A percentile compares a stretch with the other conserved stretches of the same genome.
Evolutionary conservation across 2,113 vertebrate genomes (phyloP).

Genomic region (Fulmarus glacialis): DNA sequence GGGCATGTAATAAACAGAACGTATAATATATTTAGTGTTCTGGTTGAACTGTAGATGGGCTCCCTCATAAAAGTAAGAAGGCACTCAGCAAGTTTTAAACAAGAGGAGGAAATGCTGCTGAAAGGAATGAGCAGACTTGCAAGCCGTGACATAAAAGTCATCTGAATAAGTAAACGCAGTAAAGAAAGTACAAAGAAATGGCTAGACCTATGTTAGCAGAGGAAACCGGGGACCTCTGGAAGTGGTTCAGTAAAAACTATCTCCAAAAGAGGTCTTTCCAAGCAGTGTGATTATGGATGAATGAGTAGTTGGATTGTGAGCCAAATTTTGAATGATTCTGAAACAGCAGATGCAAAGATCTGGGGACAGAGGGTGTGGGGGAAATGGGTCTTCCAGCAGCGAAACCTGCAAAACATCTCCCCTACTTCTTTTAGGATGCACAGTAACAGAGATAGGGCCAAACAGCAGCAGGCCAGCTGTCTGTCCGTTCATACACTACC

Average conservation of each 20-base stretch:
- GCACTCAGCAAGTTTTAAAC: constrained; percentile 61
- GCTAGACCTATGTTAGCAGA: not conserved
- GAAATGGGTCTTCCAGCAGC: not conserved
- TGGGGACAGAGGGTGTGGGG: not conserved
- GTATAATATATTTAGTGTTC: constrained; percentile 33
- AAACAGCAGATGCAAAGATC: not conserved
- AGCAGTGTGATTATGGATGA: not conserved
- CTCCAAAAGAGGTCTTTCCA: not conserved
- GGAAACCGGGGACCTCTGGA: not conserved
- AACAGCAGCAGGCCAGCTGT: not conserved
- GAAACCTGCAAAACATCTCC: not conserved
- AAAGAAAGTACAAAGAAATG: constrained; percentile 13
- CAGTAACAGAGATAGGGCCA: not conserved
- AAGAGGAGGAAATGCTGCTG: constrained; percentile 34
- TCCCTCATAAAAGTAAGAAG: constrained; percentile 56
- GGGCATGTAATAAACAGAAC: constrained; percentile 19
- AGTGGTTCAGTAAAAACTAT: not conserved
- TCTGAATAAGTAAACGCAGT: constrained; percentile 30
- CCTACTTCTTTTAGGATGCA: not conserved
- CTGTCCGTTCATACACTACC: not conserved
- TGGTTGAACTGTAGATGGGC: constrained; percentile 40
- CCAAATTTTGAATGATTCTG: not conserved
- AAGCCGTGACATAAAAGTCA: constrained; percentile 4
- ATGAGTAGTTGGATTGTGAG: not conserved
- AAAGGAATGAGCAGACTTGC: not conserved